phyloP scores from a whole-genome alignment of 2,888 invertebrate genomes.

The Spodoptera picta region DNA sequence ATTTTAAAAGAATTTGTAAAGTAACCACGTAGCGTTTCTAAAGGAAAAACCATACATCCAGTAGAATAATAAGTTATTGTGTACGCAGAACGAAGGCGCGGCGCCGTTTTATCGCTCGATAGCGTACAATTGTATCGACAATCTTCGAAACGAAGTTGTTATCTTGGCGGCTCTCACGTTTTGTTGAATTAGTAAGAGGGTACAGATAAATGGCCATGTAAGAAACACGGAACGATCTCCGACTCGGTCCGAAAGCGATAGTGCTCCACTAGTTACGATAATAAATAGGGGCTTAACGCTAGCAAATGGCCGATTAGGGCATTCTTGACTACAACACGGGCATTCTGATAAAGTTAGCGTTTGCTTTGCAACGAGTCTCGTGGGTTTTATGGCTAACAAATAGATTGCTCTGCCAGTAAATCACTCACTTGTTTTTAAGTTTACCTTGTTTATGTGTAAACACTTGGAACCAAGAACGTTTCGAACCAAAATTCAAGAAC shows the following conservation, averaged over 20 bases:
- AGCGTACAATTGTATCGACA: conserved; percentile 68
- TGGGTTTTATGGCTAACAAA: conserved; percentile 75
- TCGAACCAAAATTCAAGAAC: not conserved
- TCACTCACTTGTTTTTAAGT: conserved; percentile 64
- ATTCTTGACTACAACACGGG: conserved; percentile 82
- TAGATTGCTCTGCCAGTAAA: conserved; percentile 72
- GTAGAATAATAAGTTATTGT: conserved; percentile 50
- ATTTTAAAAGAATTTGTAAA: conserved; percentile 21
- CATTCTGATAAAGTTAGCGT: conserved; percentile 84
- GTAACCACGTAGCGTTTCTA: conserved; percentile 27
- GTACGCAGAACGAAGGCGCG: conserved; percentile 33
- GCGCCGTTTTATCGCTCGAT: conserved; percentile 49
- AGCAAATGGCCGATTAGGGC: conserved; percentile 83
- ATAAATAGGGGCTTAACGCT: conserved; percentile 82
- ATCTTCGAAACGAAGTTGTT: conserved; percentile 74
- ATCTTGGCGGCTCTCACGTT: conserved; percentile 76
- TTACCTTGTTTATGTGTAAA: conserved; percentile 10
- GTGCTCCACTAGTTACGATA: conserved; percentile 84
- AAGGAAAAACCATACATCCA: conserved; percentile 38
- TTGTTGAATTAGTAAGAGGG: conserved; percentile 84
- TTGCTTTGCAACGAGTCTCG: conserved; percentile 78
- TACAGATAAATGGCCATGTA: conserved; percentile 78
- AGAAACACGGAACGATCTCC: conserved; percentile 77
- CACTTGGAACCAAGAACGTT: too few relatives aligned
- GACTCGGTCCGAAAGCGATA: conserved; percentile 79